Percentiles rank a stretch among this genome's conserved stretches.
Conservation (phyloP, 2,797 vertebrate species). For the Psittacula derbiana region DNA sequence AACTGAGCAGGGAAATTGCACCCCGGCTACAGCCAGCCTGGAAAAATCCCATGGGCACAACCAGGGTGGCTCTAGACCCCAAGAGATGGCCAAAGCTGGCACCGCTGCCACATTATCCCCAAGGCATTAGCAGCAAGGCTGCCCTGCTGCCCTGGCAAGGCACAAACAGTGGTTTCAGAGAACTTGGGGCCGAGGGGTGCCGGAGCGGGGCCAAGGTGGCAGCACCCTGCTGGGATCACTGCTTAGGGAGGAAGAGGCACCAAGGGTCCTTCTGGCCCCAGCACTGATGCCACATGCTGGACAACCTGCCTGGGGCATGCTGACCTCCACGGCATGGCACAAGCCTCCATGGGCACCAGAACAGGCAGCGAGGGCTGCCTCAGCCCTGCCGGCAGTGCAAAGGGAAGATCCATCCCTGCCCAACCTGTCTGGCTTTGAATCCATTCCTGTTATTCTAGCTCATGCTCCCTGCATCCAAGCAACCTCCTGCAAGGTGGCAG, state of each 20-base stretch:
- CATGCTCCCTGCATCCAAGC: fast-evolving
- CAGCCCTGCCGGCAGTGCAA: background rate
- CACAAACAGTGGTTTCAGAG: background rate
- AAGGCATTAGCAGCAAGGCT: background rate
- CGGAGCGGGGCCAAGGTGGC: background rate
- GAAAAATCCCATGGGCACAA: background rate
- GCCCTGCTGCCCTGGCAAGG: background rate
- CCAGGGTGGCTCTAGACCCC: background rate
- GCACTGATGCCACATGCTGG: background rate
- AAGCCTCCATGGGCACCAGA: background rate
- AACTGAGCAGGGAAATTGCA: background rate
- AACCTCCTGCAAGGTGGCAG: background rate
- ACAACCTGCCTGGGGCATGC: fast-evolving
- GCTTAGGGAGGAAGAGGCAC: background rate
- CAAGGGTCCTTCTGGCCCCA: background rate
- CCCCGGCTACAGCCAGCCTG: background rate
- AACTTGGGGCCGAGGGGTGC: background rate
- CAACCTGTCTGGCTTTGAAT: background rate
- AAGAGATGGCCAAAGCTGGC: background rate
- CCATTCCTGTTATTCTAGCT: background rate
- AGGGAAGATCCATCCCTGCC: background rate
- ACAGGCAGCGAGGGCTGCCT: background rate
- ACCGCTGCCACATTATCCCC: background rate
- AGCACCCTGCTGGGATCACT: background rate
- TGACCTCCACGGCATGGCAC: background rate